phyloP scores from a whole-genome alignment of 1,140 invertebrate genomes.

The Megalonaias nervosa region DNA sequence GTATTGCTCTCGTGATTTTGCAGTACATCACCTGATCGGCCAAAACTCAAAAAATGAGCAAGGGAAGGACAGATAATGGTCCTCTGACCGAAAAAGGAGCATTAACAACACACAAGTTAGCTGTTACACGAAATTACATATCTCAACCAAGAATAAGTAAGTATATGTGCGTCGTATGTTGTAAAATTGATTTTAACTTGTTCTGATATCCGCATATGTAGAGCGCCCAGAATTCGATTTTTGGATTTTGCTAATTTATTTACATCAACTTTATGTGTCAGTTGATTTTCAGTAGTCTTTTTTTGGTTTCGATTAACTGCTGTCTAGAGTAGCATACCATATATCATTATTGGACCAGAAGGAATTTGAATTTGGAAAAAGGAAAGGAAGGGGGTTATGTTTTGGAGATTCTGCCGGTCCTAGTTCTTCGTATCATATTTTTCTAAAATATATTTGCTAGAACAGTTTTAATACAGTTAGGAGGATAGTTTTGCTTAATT shows the following conservation, averaged over 20 bases:
- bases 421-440: too few relatives aligned
- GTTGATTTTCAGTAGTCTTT: background rate
- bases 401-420: too few relatives aligned
- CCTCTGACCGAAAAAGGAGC: constrained; percentile 21
- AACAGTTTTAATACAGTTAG: too few relatives aligned
- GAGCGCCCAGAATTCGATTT: background rate
- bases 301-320: too few relatives aligned
- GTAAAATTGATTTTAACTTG: constrained; percentile 6
- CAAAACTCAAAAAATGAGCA: constrained; percentile 18
- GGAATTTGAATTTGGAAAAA: too few relatives aligned
- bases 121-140: constrained; percentile 96
- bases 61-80: constrained; percentile 23
- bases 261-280: constrained; percentile 1
- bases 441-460: too few relatives aligned
- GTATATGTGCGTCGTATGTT: constrained; percentile 70
- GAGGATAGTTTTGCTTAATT: too few relatives aligned
- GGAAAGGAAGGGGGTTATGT: too few relatives aligned
- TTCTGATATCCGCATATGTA: background rate
- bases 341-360: too few relatives aligned
- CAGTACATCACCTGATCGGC: constrained; percentile 31
- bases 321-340: too few relatives aligned
- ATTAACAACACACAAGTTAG: constrained; percentile 75
- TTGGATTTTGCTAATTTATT: background rate
- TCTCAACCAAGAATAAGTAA: constrained; percentile 97
- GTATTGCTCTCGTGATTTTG: constrained; percentile 28